These are phyloP conservation scores for Barypeithes pellucidus DNA, from an alignment of 2,888 invertebrate genomes.

Conservation along the genomic window DNA sequence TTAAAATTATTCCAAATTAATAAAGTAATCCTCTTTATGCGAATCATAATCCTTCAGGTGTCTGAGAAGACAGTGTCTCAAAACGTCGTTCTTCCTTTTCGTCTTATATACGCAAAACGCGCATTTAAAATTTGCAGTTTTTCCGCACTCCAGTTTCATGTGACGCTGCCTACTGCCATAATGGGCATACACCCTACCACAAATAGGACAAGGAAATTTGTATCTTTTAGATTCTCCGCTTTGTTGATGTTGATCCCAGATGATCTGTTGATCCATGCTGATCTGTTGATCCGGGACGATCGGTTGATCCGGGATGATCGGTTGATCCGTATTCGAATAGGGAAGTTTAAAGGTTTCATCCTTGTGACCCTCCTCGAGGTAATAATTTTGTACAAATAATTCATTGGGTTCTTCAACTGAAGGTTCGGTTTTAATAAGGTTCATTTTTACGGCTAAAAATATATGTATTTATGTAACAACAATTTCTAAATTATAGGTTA, in stretches of 20 bases:
- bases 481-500: too few relatives aligned
- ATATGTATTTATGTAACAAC: too few relatives aligned
- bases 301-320: too few relatives aligned
- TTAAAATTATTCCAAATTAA: background rate
- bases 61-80: background rate
- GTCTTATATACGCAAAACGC: background rate
- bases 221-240: background rate
- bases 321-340: too few relatives aligned
- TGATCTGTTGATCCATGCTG: background rate
- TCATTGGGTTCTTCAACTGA: too few relatives aligned
- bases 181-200: background rate
- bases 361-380: too few relatives aligned
- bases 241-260: background rate
- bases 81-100: background rate
- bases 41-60: background rate
- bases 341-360: too few relatives aligned
- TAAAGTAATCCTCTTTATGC: conserved; percentile 1
- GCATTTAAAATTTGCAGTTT: conserved; percentile 11
- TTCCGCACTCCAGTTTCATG: conserved; percentile 45
- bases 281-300: background rate
- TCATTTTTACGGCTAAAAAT: too few relatives aligned
- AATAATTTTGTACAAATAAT: too few relatives aligned
- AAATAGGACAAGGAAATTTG: background rate
- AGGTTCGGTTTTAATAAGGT: too few relatives aligned
- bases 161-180: conserved; percentile 23